A percentile compares a stretch with the other conserved stretches of the same genome.
Evolutionary conservation across 2,888 invertebrate genomes (phyloP).

Genomic region (Alloscopus bannaensis): DNA sequence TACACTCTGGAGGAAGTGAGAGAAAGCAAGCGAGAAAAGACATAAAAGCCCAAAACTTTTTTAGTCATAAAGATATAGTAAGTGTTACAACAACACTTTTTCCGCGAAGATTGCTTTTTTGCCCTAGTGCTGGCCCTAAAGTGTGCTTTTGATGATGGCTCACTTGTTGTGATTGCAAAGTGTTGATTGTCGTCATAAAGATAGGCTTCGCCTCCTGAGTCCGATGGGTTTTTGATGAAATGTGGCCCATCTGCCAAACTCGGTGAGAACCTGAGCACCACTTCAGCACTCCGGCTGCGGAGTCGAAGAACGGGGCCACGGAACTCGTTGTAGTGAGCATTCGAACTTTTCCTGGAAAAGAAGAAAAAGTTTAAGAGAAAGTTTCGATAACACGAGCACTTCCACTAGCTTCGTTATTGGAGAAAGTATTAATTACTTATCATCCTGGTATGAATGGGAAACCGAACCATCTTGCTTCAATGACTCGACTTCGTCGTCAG

Average conservation of each 20-base stretch:
- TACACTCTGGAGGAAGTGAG: slow-evolving; percentile 58
- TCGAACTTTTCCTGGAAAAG: too few relatives aligned
- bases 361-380: too few relatives aligned
- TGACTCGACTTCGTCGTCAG: neutral
- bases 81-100: too few relatives aligned
- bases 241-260: slow-evolving; percentile 7
- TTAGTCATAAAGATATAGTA: too few relatives aligned
- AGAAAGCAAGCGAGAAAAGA: too few relatives aligned
- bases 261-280: slow-evolving; percentile 26
- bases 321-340: slow-evolving; percentile 38
- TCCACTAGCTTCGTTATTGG: too few relatives aligned
- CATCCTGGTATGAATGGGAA: too few relatives aligned
- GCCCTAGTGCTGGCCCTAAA: neutral
- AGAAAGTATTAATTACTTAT: too few relatives aligned
- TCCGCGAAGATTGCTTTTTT: too few relatives aligned
- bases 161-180: slow-evolving; percentile 59
- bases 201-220: slow-evolving; percentile 4
- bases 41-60: too few relatives aligned
- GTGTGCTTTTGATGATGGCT: neutral
- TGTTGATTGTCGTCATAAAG: slow-evolving; percentile 51
- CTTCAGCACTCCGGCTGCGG: slow-evolving; percentile 30
- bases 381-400: too few relatives aligned
- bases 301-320: slow-evolving; percentile 62
- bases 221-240: slow-evolving; percentile 27
- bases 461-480: neutral